Evolutionary conservation across 2,888 invertebrate genomes (phyloP), one percentile per base, ranked within the genome.

Genomic region (Scaptomyza caliginosa): DNA sequence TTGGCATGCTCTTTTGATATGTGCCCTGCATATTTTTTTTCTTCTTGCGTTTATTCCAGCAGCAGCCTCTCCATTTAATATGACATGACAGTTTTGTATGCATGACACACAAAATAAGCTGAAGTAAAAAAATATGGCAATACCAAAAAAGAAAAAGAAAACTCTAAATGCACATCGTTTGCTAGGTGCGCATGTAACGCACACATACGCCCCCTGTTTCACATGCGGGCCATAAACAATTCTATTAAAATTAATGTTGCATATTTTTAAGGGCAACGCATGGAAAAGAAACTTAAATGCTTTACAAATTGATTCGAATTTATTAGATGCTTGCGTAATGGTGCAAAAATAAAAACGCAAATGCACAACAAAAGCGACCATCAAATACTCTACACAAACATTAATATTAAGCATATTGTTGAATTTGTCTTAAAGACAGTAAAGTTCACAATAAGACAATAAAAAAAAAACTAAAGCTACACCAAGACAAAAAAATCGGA

Each of bases 211-310:
- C 68, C 34, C 26, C 45, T 23, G 21, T 19, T 24, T 34, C 74
- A 76, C 69, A 72, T 69, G 59, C 36, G 58, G 57, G 19, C 58
- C 79, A 82, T 85, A 82, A 82, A 82, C 85, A 82, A 85, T 83
- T 86, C 84, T 81, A 84, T 84, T 86, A 86, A 84, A 84, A 77
- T 86, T 81, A 84, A 84, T 84, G 83, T 74, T 71, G 83, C 84
- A 84, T 86, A 84, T 86, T 81, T 85, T 79, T 71, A 63, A 65
- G 56, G 68, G 58, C 50, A 8, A 8, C 49, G 62, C 66, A 67
- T 50, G 43, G 57, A 36, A 28, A 66, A 65, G 30, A 69, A 49
- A 72, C 73, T 72, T 82, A 85, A 82, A 82, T 76, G 79, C 67
- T 64, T 49, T 72, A 80, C 77, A 82, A 82, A 85, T 82, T 77